Evolutionary conservation across 2,797 vertebrate genomes (phyloP).

Genomic region (Gorsachius magnificus): DNA sequence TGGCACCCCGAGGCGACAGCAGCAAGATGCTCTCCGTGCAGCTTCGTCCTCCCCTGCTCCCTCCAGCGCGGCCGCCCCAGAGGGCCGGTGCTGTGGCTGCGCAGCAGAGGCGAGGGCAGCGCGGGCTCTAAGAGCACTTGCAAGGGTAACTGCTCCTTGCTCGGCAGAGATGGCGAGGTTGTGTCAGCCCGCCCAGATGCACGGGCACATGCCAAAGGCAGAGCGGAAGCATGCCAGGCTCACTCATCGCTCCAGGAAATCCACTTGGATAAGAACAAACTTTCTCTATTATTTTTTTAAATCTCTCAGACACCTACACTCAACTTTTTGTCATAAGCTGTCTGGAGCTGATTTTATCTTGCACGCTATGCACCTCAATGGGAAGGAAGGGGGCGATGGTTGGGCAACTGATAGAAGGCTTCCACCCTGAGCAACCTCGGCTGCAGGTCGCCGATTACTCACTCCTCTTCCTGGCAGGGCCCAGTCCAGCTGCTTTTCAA

Average conservation of each 20-base stretch:
- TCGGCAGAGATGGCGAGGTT: background rate
- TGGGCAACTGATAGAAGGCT: background rate
- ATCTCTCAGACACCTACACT: slow-evolving; percentile 21
- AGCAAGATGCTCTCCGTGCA: background rate
- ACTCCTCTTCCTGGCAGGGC: background rate
- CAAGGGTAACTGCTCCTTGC: background rate
- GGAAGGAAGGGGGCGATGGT: background rate
- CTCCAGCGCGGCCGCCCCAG: accelerated
- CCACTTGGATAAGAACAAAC: slow-evolving; percentile 21
- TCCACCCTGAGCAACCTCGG: background rate
- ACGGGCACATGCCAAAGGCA: background rate
- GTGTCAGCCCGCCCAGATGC: background rate
- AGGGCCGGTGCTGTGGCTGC: background rate
- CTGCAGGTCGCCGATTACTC: background rate
- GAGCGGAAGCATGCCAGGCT: background rate
- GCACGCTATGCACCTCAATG: background rate
- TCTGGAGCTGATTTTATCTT: slow-evolving; percentile 4
- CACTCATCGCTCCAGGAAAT: slow-evolving; percentile 38
- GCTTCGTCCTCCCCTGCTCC: background rate
- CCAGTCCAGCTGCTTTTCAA: background rate
- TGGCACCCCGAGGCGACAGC: background rate
- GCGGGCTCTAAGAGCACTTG: background rate
- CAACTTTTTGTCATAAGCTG: background rate
- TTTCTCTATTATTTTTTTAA: background rate
- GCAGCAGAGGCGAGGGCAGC: background rate